Evolutionary conservation across 2,888 invertebrate species (phyloP).

Genomic region (Troides helena): DNA sequence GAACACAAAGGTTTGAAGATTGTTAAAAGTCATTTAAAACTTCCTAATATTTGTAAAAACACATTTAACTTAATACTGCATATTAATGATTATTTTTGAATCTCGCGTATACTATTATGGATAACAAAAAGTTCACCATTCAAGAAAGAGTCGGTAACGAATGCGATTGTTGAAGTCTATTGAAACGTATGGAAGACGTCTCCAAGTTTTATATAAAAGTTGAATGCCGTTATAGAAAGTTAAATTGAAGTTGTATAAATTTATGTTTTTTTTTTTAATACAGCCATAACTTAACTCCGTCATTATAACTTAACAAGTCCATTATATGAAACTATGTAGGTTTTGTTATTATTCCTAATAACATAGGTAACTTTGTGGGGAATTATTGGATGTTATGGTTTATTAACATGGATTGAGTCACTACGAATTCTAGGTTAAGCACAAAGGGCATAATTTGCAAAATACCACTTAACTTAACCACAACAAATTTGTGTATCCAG

Average conservation of each 20-base stretch:
- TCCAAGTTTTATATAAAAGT: constrained; percentile 8
- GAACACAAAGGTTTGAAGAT: no score
- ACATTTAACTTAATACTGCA: no score
- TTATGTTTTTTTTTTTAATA: constrained; percentile 27
- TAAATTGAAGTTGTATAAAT: constrained; percentile 48
- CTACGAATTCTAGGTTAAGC: constrained; percentile 24
- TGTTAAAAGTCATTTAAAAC: no score
- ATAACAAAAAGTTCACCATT: constrained; percentile 20
- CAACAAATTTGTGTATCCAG: constrained; percentile 4
- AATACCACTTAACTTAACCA: not conserved
- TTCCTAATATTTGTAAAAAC: no score
- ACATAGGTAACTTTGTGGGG: constrained; percentile 12
- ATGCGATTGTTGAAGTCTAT: constrained; percentile 46
- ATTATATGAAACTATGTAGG: constrained; percentile 24
- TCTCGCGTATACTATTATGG: not conserved
- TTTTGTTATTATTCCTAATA: constrained; percentile 21
- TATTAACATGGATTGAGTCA: constrained; percentile 17
- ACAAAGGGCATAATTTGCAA: constrained; percentile 11
- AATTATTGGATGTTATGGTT: constrained; percentile 6
- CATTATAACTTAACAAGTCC: constrained; percentile 37
- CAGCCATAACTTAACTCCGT: constrained; percentile 32
- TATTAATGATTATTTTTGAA: not conserved
- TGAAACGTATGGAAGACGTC: constrained; percentile 35
- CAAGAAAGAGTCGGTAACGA: constrained; percentile 40
- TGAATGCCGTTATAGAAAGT: constrained; percentile 47